phyloP scores from a whole-genome alignment of 2,113 vertebrate species.

The Percina caprodes region DNA sequence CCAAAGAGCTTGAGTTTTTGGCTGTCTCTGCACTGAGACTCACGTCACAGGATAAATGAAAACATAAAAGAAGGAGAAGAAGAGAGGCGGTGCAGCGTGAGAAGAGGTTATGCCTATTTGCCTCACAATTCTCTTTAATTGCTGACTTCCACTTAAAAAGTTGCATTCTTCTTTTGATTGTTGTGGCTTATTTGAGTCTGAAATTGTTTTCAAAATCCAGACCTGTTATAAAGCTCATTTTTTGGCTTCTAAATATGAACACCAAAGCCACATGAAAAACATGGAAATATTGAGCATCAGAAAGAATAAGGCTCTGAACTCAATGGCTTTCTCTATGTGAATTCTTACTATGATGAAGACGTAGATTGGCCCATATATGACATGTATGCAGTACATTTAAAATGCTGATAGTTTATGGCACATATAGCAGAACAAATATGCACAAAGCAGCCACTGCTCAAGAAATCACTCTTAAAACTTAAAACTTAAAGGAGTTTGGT shows the following conservation, averaged over 20 bases:
- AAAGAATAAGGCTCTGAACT: background rate
- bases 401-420: background rate
- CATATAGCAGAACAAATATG: background rate
- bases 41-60: constrained; percentile 71
- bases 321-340: background rate
- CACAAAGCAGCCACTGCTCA: background rate
- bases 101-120: constrained; percentile 28
- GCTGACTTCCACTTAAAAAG: background rate
- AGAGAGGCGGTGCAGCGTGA: constrained; percentile 32
- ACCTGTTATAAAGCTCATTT: background rate
- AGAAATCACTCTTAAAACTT: background rate
- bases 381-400: background rate
- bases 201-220: constrained; percentile 19
- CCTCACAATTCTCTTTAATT: constrained; percentile 9
- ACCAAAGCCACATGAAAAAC: background rate
- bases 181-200: background rate
- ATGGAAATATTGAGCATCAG: constrained; percentile 1
- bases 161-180: background rate
- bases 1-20: constrained; percentile 70
- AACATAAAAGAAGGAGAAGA: constrained; percentile 56
- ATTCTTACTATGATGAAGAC: background rate
- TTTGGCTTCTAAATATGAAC: background rate
- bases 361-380: background rate
- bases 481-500: background rate
- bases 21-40: constrained; percentile 56